These are phyloP conservation scores for Tubulanus polymorphus DNA, from an alignment of 2,888 invertebrate species.

Conservation along the genomic window DNA sequence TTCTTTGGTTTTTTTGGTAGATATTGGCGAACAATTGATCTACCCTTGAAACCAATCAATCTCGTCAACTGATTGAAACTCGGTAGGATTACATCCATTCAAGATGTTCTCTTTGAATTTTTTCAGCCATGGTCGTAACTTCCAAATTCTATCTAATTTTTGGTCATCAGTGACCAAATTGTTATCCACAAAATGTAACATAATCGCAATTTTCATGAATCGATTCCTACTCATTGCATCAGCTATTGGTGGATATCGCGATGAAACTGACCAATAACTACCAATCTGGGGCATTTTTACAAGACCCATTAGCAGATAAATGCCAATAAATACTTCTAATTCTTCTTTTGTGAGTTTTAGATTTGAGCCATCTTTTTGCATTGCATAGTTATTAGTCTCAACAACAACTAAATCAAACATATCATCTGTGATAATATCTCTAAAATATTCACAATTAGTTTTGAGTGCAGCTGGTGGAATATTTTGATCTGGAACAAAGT, in stretches of 20 bases:
- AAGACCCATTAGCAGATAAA: conserved; percentile 20
- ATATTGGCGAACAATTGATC: conserved; percentile 18
- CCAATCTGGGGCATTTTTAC: conserved; percentile 10
- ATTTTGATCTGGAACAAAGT: too few species aligned
- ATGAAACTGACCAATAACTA: conserved; percentile 15
- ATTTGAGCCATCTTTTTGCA: conserved; percentile 8
- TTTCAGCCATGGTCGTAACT: conserved; percentile 14
- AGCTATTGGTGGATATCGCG: conserved; percentile 13
- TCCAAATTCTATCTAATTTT: conserved; percentile 17
- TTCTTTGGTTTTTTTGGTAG: too few species aligned
- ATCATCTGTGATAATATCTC: neutral
- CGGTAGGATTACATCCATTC: conserved; percentile 29
- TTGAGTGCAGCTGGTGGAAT: too few species aligned
- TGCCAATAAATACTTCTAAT: conserved; percentile 15
- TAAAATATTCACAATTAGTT: conserved; percentile 9
- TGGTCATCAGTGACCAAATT: neutral
- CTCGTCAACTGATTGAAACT: conserved; percentile 31
- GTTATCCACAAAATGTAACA: conserved; percentile 18
- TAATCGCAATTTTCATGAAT: conserved; percentile 11
- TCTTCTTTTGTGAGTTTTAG: conserved; percentile 7
- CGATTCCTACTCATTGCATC: conserved; percentile 16
- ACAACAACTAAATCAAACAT: conserved; percentile 2
- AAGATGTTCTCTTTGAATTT: conserved; percentile 15
- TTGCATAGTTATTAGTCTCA: conserved; percentile 10
- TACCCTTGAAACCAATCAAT: conserved; percentile 36